Conservation (phyloP, 2,113 vertebrate genomes). For the Dermatemys mawii region DNA sequence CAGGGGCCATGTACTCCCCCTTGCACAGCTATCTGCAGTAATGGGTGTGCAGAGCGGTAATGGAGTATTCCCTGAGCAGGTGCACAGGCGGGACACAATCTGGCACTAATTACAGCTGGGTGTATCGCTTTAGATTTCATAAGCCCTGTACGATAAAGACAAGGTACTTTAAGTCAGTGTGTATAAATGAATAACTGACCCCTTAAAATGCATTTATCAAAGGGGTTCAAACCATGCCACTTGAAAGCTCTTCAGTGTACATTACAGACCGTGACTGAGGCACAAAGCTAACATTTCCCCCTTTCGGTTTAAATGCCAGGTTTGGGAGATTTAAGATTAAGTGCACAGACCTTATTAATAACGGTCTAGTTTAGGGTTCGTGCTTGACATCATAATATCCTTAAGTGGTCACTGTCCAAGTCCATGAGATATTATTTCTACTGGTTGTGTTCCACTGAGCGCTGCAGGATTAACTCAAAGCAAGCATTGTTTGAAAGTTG, state of each 20-base stretch:
- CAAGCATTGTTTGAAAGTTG: neutral
- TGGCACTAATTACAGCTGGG: neutral
- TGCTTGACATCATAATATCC: neutral
- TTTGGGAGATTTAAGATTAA: constrained; percentile 18
- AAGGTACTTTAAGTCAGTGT: neutral
- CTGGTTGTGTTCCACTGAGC: neutral
- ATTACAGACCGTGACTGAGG: neutral
- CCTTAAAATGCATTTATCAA: neutral
- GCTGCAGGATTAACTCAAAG: constrained; percentile 6
- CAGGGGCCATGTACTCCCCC: neutral
- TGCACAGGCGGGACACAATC: neutral
- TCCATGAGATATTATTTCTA: constrained; percentile 7
- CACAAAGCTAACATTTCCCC: neutral
- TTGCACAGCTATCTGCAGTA: neutral
- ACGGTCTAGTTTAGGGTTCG: neutral
- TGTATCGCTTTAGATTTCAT: neutral
- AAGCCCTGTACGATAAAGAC: neutral
- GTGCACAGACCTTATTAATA: neutral
- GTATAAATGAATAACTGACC: neutral
- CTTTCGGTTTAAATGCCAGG: neutral
- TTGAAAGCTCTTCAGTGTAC: neutral
- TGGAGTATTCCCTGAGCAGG: neutral
- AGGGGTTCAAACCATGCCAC: neutral
- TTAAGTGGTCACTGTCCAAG: neutral
- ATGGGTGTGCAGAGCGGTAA: neutral